phyloP scores from a whole-genome alignment of 1,140 invertebrate genomes.

The Dinoponera quadriceps region DNA sequence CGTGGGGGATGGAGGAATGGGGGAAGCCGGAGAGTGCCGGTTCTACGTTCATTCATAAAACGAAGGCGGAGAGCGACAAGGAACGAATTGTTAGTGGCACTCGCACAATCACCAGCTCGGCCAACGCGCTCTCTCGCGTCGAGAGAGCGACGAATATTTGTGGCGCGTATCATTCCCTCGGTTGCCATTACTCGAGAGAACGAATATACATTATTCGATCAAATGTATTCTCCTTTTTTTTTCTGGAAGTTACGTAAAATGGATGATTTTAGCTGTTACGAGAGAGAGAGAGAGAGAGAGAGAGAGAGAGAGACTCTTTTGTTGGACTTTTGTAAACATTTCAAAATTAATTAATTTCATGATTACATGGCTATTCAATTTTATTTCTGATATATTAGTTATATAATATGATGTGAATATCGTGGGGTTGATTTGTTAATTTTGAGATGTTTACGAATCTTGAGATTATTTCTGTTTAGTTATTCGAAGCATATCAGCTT shows the following conservation, averaged over 20 bases:
- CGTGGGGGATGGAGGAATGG: neutral
- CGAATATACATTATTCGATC: neutral
- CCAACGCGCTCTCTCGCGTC: constrained; percentile 64
- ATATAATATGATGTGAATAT: neutral
- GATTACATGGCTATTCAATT: too few relatives aligned
- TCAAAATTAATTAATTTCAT: too few relatives aligned
- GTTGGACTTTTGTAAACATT: too few relatives aligned
- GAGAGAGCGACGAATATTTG: constrained; percentile 38
- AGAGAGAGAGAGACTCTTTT: too few relatives aligned
- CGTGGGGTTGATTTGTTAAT: too few relatives aligned
- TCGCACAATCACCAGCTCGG: constrained; percentile 66
- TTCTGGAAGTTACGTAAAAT: neutral
- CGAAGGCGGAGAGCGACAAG: constrained; percentile 66
- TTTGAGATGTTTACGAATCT: too few relatives aligned
- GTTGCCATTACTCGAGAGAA: neutral
- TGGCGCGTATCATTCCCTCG: constrained; percentile 7
- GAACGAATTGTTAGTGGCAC: constrained; percentile 74
- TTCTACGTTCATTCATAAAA: constrained; percentile 80
- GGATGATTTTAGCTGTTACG: neutral
- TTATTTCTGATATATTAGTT: constrained; percentile 10
- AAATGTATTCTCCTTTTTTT: neutral
- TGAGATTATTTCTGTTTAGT: too few relatives aligned
- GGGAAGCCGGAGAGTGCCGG: constrained; percentile 49
- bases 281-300: too few relatives aligned
- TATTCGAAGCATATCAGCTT: constrained; percentile 47